phyloP scores from a whole-genome alignment of 92 coral and sea anemone species.

The Porites evermanni region DNA sequence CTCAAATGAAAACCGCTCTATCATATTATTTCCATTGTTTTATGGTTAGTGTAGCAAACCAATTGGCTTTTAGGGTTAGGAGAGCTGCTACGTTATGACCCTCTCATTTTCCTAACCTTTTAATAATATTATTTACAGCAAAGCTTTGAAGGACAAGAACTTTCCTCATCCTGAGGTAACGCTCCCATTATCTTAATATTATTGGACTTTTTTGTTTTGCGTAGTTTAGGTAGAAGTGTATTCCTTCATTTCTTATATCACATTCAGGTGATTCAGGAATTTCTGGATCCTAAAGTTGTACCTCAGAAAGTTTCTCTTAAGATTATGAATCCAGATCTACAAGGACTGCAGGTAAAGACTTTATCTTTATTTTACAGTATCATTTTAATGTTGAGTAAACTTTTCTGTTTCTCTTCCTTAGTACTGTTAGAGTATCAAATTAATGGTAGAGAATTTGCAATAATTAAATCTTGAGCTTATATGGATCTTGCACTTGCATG shows the following conservation, averaged over 20 bases:
- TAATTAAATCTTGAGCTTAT: too few relatives aligned
- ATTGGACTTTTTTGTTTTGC: not conserved
- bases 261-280: constrained; percentile 80
- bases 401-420: too few relatives aligned
- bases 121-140: constrained; percentile 67
- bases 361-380: not conserved
- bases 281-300: constrained; percentile 71
- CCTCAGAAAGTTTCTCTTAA: constrained; percentile 41
- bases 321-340: constrained; percentile 71
- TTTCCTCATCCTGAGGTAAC: constrained; percentile 90
- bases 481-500: too few relatives aligned
- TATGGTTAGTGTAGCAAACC: too few relatives aligned
- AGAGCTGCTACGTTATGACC: not conserved
- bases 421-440: too few relatives aligned
- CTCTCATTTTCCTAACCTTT: not conserved
- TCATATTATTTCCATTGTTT: too few relatives aligned
- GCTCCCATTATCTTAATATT: not conserved
- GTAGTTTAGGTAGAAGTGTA: not conserved
- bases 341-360: constrained; percentile 72
- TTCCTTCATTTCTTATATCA: not conserved
- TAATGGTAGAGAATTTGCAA: too few relatives aligned
- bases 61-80: too few relatives aligned
- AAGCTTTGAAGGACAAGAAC: constrained; percentile 77
- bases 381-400: too few relatives aligned
- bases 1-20: too few relatives aligned